Base-by-base conservation (phyloP, 1,140 invertebrate species). In the Camponotus vicinus region DNA sequence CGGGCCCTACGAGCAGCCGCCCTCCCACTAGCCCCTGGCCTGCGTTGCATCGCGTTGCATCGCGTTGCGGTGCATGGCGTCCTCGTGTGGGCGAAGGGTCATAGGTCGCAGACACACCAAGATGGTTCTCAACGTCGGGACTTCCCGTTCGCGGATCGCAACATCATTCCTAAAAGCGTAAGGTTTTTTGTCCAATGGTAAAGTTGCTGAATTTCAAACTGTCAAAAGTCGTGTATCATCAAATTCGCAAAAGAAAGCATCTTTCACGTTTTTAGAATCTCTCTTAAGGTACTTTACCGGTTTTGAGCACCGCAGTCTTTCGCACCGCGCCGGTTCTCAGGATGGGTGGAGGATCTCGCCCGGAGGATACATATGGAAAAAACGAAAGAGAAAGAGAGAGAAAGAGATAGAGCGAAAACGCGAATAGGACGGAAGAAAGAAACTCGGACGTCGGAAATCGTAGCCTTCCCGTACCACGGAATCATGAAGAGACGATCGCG, bases 41-140 rank as follows among this genome's bases (percentile, higher is more conserved):
- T 85, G 77, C 90, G 88, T 88, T 92, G 92, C 92, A 93, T 86
- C 89, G 89, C 80, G 85, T 67, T 87, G 87, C 89, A 91, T 92
- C 93, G 90, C 89, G 87, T 93, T 91, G 90, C 92, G 91, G 90
- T 89, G 91, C 92, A 93, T 93, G 90, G 91, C 93, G 92, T 94
- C 91, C 93, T 93, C 93, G 93, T 94, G 93, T 94, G 94, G 93
- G 94, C 93, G 93, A 93, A 92, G 94, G 94, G 94, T 94, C 93
- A 94, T 90, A 92, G 94, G 94, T 95, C 93, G 92, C 93, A 94
- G 93, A 94, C 93, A 94, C 93, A 91, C 90, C 87, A 71, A 92
- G 93, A 90, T 87, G 94, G 92, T 86, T 93, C 94, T 94, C 93
- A 93, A 92, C 66, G 77, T 57, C 55, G 42, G 32, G 45, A 45